These are phyloP conservation scores for Pseudoatta argentina DNA, from an alignment of 1,140 invertebrate species.

Conservation along the genomic window DNA sequence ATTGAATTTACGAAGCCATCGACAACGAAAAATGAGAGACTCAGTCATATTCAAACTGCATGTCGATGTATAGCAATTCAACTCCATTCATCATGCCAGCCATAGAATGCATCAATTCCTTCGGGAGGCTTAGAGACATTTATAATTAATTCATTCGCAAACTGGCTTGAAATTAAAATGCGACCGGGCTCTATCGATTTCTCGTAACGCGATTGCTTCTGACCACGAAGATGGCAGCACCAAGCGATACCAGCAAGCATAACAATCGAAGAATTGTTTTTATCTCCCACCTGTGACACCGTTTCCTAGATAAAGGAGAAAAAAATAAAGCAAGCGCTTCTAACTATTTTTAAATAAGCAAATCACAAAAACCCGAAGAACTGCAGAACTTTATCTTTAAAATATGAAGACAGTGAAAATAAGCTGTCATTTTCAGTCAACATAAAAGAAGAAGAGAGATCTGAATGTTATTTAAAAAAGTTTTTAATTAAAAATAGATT, in stretches of 20 bases:
- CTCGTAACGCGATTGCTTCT: constrained; percentile 3
- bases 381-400: neutral
- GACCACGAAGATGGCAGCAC: constrained; percentile 58
- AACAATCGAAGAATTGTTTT: constrained; percentile 34
- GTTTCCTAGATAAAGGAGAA: neutral
- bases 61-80: neutral
- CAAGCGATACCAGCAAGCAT: neutral
- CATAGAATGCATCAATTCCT: constrained; percentile 30
- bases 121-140: constrained; percentile 36
- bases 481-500: neutral
- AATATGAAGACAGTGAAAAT: neutral
- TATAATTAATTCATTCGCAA: constrained; percentile 72
- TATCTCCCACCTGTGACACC: constrained; percentile 5
- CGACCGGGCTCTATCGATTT: constrained; percentile 70
- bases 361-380: neutral
- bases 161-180: constrained; percentile 73
- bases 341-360: constrained; percentile 26
- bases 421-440: neutral
- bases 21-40: neutral
- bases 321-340: neutral
- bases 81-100: constrained; percentile 28
- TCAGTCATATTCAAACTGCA: neutral
- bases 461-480: neutral
- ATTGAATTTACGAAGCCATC: constrained; percentile 26
- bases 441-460: too few species aligned